A percentile compares a stretch with the other conserved stretches of the same genome.
Conservation (phyloP, 2,113 vertebrate genomes). For the Physeter macrocephalus region DNA sequence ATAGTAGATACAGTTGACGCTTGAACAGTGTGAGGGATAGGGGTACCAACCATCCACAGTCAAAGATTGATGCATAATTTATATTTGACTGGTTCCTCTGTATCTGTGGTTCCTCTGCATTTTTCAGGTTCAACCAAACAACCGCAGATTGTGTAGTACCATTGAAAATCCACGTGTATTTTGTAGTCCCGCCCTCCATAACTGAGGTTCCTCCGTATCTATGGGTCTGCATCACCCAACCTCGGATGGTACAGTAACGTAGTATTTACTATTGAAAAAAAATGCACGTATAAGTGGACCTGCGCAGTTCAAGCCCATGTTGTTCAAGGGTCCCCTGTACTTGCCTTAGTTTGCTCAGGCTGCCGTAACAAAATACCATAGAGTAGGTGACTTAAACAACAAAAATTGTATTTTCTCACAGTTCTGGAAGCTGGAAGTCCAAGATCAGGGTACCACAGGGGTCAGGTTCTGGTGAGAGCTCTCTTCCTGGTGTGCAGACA, state of each 20-base stretch:
- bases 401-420: neutral
- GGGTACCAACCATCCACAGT: fast-evolving
- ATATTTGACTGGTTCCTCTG: neutral
- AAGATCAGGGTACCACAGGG: neutral
- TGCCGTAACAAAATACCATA: neutral
- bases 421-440: neutral
- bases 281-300: neutral
- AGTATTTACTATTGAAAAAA: neutral
- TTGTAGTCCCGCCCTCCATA: neutral
- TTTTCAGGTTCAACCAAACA: neutral
- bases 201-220: neutral
- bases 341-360: neutral
- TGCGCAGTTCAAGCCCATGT: neutral
- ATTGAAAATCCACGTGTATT: neutral
- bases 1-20: neutral
- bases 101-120: neutral
- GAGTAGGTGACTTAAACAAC: neutral
- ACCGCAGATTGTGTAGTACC: neutral
- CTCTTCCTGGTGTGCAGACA: neutral
- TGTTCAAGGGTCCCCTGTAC: neutral
- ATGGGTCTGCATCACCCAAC: neutral
- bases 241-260: neutral
- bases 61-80: neutral
- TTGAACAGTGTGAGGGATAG: neutral
- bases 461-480: neutral